Evolutionary conservation across 2,888 invertebrate species (phyloP).

Genomic region (Hirtodrosophila alboralis): DNA sequence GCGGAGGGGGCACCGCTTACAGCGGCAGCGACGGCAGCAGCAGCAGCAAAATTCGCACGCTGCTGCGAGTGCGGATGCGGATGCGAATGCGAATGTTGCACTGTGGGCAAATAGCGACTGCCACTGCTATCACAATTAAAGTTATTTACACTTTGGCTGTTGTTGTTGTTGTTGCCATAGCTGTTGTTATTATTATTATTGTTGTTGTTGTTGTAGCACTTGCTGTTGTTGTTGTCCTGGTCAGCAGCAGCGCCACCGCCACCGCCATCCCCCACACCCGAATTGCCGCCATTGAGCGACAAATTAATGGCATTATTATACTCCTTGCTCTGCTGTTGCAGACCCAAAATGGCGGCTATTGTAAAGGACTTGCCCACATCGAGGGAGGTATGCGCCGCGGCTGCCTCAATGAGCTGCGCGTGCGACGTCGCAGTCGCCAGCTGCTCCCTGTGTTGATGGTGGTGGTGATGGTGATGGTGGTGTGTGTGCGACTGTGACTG

Average conservation of each 20-base stretch:
- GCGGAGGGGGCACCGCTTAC: slow-evolving; percentile 81
- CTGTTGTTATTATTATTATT: slow-evolving; percentile 50
- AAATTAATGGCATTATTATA: slow-evolving; percentile 84
- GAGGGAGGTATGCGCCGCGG: slow-evolving; percentile 82
- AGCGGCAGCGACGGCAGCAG: slow-evolving; percentile 73
- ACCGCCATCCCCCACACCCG: slow-evolving; percentile 25
- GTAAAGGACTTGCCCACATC: slow-evolving; percentile 90
- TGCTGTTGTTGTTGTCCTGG: slow-evolving; percentile 58
- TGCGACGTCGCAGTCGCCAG: slow-evolving; percentile 75
- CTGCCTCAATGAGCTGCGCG: slow-evolving; percentile 79
- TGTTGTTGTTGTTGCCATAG: slow-evolving; percentile 47
- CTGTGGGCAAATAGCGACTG: slow-evolving; percentile 72
- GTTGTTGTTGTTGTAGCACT: slow-evolving; percentile 53
- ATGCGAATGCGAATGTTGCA: slow-evolving; percentile 52
- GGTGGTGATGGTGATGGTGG: slow-evolving; percentile 41
- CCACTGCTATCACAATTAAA: slow-evolving; percentile 82
- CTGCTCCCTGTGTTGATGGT: slow-evolving; percentile 55
- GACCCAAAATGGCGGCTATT: slow-evolving; percentile 93
- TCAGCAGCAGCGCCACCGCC: slow-evolving; percentile 29
- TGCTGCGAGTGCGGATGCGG: slow-evolving; percentile 52
- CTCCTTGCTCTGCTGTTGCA: slow-evolving; percentile 85
- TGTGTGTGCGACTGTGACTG: slow-evolving; percentile 44
- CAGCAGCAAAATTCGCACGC: slow-evolving; percentile 76
- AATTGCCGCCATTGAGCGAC: slow-evolving; percentile 79
- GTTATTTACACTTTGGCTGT: slow-evolving; percentile 75